Percentiles rank a stretch among this genome's conserved stretches.
These are phyloP conservation scores for Erinaceus europaeus DNA, from an alignment of 2,113 vertebrate genomes.

Conservation along the genomic window DNA sequence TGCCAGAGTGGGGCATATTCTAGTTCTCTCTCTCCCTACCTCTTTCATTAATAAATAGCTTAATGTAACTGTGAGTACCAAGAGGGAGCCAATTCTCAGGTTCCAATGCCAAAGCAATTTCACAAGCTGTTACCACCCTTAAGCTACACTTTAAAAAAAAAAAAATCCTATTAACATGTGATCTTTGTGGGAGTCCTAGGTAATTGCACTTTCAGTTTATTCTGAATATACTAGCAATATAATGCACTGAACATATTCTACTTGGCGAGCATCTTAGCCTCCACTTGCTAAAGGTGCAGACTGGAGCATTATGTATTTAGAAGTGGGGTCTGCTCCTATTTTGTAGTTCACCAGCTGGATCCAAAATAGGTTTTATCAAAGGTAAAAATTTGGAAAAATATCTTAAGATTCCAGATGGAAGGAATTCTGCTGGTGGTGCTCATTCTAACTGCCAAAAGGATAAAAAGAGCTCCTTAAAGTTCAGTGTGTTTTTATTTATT, in stretches of 20 bases:
- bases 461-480: slow-evolving; percentile 8
- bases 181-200: background rate
- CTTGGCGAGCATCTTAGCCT: slow-evolving; percentile 5
- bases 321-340: background rate
- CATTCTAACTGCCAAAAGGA: background rate
- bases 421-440: background rate
- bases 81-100: slow-evolving; percentile 22
- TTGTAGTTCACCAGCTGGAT: background rate
- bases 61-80: background rate
- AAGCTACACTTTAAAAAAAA: slow-evolving; percentile 1
- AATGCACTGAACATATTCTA: background rate
- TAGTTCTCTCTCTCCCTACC: too few relatives aligned
- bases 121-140: slow-evolving; percentile 45
- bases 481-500: slow-evolving; percentile 36
- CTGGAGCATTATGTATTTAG: background rate
- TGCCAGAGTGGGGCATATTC: too few relatives aligned
- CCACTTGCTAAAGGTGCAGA: background rate
- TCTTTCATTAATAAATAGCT: too few relatives aligned
- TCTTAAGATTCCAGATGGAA: slow-evolving; percentile 23
- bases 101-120: background rate
- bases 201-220: slow-evolving; percentile 9
- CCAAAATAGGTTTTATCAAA: slow-evolving; percentile 29
- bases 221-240: slow-evolving; percentile 40
- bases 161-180: background rate
- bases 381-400: slow-evolving; percentile 28